Base-by-base conservation (phyloP, 2,888 invertebrate species). In the Serrognathus titanus region DNA sequence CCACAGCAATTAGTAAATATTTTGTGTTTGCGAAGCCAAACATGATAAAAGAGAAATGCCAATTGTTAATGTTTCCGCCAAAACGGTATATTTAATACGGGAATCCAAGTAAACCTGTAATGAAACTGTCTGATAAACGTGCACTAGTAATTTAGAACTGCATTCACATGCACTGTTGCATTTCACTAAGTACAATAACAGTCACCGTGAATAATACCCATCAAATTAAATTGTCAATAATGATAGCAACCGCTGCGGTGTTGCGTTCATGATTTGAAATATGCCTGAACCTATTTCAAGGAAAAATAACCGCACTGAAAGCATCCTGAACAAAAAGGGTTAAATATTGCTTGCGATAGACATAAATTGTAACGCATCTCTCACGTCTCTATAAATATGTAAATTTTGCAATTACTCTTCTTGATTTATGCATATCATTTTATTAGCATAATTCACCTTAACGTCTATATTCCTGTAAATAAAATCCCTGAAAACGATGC, bases 401-500 rank as follows among this genome's bases (percentile, higher is more conserved):
- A 56, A 61, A 63, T 57, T 56, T 60, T 40, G 57, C 63, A 61
- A 63, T 63, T 63, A 63, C 59, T 61, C 63, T 53, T 50, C 49
- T 41, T 61, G 63, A 63, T 63, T 61, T 63, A 63, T 63, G 57
- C 41, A 10, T 50, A 51, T 48, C 51, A 52, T 16, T 47, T 47
- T 40, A 36, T 53, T 35, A 48, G 38, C 40, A 13, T 53, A 53
- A 53, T 48, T 53, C 53, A 53, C 7, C 24, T 31, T 31, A 31
- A 31, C 24, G 24, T 31, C 24, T 31, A 31, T 31, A 31, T 31
- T 31, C 24, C 24, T 31, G 24, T 31, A 31, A 31, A 31, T 31
- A 31, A 31, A 31, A 31, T 31, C 24, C 24, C 24, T 31, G 24
- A 6, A 31, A 31, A 31, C 7, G 16, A 16, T 31, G 6, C 24